These are phyloP conservation scores for Struthidea cinerea DNA, from an alignment of 2,113 vertebrate species.

Conservation along the genomic window DNA sequence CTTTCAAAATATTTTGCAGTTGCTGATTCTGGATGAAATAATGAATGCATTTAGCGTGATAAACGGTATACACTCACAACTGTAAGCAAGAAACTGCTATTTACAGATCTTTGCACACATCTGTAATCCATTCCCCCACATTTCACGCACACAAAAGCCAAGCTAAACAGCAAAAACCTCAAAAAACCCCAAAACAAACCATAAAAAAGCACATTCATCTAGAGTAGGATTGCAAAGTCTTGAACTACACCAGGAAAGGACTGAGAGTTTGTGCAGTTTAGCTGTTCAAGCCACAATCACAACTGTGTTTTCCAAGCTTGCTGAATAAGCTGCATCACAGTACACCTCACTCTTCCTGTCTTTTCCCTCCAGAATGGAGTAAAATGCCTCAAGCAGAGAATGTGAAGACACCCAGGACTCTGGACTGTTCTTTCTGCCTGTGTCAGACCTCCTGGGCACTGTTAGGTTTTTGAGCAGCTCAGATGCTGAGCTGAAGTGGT, in stretches of 20 bases:
- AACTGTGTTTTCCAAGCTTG: not conserved
- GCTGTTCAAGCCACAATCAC: not conserved
- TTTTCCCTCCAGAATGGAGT: not conserved
- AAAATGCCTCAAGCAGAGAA: not conserved
- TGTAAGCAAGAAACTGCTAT: conserved; percentile 19
- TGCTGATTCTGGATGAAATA: not conserved
- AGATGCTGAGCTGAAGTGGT: not conserved
- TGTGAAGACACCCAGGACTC: not conserved
- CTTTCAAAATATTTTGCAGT: not conserved
- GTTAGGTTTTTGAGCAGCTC: not conserved
- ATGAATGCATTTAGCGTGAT: not conserved
- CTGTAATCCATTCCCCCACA: not conserved
- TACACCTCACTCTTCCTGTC: not conserved
- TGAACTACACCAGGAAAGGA: not conserved
- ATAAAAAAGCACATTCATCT: not conserved
- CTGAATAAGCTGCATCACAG: not conserved
- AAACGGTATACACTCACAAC: not conserved
- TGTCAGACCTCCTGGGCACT: not conserved
- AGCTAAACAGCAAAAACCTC: not conserved
- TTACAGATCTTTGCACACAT: conserved; percentile 29
- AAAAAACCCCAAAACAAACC: not conserved
- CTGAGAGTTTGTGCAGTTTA: not conserved
- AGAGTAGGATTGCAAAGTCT: not conserved
- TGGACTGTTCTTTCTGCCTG: not conserved
- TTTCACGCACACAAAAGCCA: not conserved